A percentile compares a stretch with the other conserved stretches of the same genome.
Conservation (phyloP, 2,113 vertebrate species). For the Tupaia tana region DNA sequence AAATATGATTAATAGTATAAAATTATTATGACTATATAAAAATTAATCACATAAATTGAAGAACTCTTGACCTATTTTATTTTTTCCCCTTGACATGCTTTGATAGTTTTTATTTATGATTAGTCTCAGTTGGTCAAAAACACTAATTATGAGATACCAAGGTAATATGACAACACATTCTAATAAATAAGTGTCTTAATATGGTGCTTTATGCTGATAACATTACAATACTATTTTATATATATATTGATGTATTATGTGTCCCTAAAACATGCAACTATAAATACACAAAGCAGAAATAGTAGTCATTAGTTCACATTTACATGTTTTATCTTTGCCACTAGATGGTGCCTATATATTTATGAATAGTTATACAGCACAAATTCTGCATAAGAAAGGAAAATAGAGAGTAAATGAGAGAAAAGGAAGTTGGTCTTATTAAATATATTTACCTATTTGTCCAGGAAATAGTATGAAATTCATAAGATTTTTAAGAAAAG, state of each 20-base stretch:
- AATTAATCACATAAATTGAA: background rate
- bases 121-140: background rate
- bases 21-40: background rate
- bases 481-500: background rate
- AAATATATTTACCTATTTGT: conserved; percentile 42
- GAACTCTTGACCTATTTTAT: background rate
- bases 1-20: background rate
- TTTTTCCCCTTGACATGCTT: background rate
- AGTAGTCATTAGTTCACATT: background rate
- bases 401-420: background rate
- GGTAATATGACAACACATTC: background rate
- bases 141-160: background rate
- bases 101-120: background rate
- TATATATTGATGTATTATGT: background rate
- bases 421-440: background rate
- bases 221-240: background rate
- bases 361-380: background rate
- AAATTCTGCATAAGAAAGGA: background rate
- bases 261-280: background rate
- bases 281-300: background rate
- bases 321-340: background rate
- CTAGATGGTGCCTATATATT: conserved; percentile 45
- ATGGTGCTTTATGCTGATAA: background rate
- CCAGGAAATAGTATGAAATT: background rate
- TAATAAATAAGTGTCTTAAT: conserved; percentile 30